Evolutionary conservation across 2,797 vertebrate genomes (phyloP).

Genomic region (Thamnophis elegans): DNA sequence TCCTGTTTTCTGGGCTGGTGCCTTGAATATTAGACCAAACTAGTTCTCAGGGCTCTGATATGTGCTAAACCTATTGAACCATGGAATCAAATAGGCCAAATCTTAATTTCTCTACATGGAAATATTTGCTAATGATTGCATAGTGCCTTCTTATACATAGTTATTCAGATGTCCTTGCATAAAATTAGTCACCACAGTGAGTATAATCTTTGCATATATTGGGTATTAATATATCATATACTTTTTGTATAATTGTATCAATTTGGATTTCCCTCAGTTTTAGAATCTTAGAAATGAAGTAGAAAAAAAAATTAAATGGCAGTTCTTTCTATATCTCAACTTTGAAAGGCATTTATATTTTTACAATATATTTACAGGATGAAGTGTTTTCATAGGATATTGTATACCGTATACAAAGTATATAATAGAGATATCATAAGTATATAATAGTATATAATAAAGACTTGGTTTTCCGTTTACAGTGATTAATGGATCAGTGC

Average conservation of each 20-base stretch:
- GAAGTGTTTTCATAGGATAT: background rate
- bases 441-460: background rate
- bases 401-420: background rate
- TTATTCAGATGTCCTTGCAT: background rate
- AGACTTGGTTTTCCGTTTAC: background rate
- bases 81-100: background rate
- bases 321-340: rapidly evolving
- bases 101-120: background rate
- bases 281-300: background rate
- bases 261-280: slow-evolving; percentile 26
- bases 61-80: background rate
- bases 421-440: background rate
- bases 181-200: background rate
- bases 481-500: background rate
- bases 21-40: background rate
- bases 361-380: background rate
- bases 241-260: background rate
- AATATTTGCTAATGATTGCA: background rate
- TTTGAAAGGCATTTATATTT: background rate
- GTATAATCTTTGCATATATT: background rate
- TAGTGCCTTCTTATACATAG: background rate
- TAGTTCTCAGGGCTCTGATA: background rate
- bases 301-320: slow-evolving; percentile 5
- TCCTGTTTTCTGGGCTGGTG: background rate
- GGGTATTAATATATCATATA: background rate